phyloP scores from a whole-genome alignment of 2,797 vertebrate genomes.

The Mastacembelus armatus region DNA sequence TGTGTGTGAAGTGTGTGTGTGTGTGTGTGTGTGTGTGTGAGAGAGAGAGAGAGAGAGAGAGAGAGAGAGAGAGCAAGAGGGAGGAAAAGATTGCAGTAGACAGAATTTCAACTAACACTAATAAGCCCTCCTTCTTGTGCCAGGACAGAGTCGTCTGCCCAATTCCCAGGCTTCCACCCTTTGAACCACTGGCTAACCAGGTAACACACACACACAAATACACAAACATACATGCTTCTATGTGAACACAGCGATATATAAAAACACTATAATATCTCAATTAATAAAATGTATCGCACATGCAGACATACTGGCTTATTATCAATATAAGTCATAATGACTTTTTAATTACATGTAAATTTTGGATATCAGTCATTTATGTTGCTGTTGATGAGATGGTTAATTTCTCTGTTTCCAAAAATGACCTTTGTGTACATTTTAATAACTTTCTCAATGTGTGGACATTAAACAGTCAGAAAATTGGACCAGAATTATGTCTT shows the following conservation, averaged over 20 bases:
- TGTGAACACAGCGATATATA: background rate
- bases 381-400: too few species aligned
- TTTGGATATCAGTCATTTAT: background rate
- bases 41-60: background rate
- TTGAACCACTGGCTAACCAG: conserved; percentile 16
- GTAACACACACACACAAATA: conserved; percentile 10
- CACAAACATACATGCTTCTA: background rate
- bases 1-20: too few species aligned
- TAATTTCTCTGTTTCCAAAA: too few species aligned
- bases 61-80: conserved; percentile 12
- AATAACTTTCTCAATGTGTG: too few species aligned
- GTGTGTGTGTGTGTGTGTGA: conserved; percentile 11
- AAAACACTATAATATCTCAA: too few species aligned
- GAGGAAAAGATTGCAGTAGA: conserved; percentile 22
- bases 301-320: background rate
- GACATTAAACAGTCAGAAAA: background rate
- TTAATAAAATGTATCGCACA: background rate
- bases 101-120: conserved; percentile 31
- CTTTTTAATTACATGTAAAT: too few species aligned
- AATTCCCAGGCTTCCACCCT: conserved; percentile 40
- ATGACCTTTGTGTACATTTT: too few species aligned
- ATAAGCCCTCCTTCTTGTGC: conserved; percentile 41
- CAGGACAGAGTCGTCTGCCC: conserved; percentile 21
- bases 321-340: background rate
- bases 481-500: too few species aligned